Conservation (phyloP, 2,797 vertebrate genomes). For the Halcyon badia region DNA sequence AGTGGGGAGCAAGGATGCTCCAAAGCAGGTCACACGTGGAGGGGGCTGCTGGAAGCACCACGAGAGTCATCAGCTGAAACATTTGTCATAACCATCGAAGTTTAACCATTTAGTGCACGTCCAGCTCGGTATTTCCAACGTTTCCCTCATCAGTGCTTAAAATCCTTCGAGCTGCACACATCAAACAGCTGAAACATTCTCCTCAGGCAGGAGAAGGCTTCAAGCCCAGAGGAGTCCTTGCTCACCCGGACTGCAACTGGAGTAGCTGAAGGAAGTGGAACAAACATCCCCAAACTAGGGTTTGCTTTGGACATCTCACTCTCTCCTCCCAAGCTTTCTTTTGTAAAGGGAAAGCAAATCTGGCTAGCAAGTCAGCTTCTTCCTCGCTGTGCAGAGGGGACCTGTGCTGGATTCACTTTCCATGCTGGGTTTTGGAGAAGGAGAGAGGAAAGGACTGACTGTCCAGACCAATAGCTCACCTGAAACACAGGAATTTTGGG, state of each 20-base stretch:
- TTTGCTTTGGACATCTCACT: not conserved
- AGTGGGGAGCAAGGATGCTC: not conserved
- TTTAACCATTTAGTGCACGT: not conserved
- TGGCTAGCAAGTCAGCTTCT: not conserved
- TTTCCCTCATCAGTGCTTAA: not conserved
- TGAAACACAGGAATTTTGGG: not conserved
- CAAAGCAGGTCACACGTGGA: not conserved
- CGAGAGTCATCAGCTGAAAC: not conserved
- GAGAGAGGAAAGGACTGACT: not conserved
- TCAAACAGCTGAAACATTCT: not conserved
- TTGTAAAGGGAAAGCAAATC: not conserved
- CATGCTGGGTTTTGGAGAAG: not conserved
- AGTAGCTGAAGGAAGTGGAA: not conserved
- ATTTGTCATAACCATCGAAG: not conserved
- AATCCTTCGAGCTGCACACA: not conserved
- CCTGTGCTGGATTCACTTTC: not conserved
- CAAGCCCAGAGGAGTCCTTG: not conserved
- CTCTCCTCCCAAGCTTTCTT: not conserved
- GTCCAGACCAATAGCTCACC: not conserved
- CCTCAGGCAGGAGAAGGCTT: fast-evolving
- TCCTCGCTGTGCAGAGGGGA: not conserved
- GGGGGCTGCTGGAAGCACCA: not conserved
- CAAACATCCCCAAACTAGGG: fast-evolving
- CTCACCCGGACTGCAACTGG: not conserved
- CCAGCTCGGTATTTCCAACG: not conserved